Evolutionary conservation across 2,113 vertebrate species (phyloP).

Genomic region (Indicator maculatus): DNA sequence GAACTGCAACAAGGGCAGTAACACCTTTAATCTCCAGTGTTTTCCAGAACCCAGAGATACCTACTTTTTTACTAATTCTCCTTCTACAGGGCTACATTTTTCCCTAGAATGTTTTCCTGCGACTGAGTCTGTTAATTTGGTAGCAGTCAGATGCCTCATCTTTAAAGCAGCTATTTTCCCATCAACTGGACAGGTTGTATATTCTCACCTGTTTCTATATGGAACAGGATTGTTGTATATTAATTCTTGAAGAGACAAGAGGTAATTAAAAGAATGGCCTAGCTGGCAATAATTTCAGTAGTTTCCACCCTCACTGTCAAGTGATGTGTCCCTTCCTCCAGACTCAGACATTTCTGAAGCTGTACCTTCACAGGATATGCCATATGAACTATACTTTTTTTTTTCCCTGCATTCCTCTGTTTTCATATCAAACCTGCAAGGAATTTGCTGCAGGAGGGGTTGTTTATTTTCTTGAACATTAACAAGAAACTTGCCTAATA

Average conservation of each 20-base stretch:
- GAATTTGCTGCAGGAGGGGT: neutral
- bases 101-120: neutral
- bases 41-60: neutral
- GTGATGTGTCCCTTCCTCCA: conserved; percentile 48
- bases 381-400: neutral
- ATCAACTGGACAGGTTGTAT: neutral
- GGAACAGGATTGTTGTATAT: neutral
- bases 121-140: neutral
- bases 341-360: conserved; percentile 33
- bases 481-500: neutral
- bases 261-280: neutral
- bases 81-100: neutral
- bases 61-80: neutral
- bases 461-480: neutral
- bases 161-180: conserved; percentile 9
- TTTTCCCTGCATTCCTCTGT: neutral
- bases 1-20: neutral
- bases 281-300: conserved; percentile 32
- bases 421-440: neutral
- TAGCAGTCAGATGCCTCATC: neutral
- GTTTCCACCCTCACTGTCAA: conserved; percentile 19
- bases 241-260: conserved; percentile 3
- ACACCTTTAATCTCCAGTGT: neutral
- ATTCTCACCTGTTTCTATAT: neutral
- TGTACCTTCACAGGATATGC: neutral